These are phyloP conservation scores for Reinhardtius hippoglossoides DNA, from an alignment of 2,113 vertebrate genomes.

Conservation along the genomic window DNA sequence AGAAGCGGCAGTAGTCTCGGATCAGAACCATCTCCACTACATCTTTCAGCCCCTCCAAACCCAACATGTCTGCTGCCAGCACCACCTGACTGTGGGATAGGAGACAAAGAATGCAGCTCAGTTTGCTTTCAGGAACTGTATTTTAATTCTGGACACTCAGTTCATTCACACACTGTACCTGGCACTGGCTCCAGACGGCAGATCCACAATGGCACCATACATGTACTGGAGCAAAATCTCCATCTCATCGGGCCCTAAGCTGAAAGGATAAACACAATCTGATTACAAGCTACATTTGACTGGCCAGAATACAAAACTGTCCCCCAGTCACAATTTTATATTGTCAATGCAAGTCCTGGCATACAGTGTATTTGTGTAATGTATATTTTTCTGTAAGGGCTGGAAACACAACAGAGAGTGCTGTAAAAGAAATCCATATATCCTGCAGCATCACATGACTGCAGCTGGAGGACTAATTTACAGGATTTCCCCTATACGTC, in stretches of 20 bases:
- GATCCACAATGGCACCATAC: slow-evolving; percentile 91
- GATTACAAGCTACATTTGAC: background rate
- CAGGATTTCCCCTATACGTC: slow-evolving; percentile 4
- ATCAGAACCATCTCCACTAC: slow-evolving; percentile 91
- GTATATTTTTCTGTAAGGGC: background rate
- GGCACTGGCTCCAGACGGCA: slow-evolving; percentile 87
- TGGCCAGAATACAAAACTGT: background rate
- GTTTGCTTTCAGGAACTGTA: background rate
- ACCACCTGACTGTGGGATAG: slow-evolving; percentile 85
- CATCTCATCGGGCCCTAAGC: slow-evolving; percentile 90
- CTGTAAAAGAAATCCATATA: slow-evolving; percentile 21
- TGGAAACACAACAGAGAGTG: background rate
- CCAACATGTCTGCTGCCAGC: slow-evolving; percentile 92
- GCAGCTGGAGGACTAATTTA: slow-evolving; percentile 28
- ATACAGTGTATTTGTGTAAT: background rate
- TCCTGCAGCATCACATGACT: slow-evolving; percentile 29
- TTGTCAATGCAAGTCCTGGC: background rate
- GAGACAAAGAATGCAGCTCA: slow-evolving; percentile 41
- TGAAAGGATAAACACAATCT: slow-evolving; percentile 67
- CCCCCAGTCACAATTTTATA: background rate
- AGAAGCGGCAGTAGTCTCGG: slow-evolving; percentile 95
- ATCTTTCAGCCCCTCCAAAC: slow-evolving; percentile 92
- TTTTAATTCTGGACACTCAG: background rate
- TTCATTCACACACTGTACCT: slow-evolving; percentile 80
- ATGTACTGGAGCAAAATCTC: slow-evolving; percentile 91